Evolutionary conservation across 53 echinoderm and acorn worm species (phyloP).

Genomic region (Glandiceps talaboti): DNA sequence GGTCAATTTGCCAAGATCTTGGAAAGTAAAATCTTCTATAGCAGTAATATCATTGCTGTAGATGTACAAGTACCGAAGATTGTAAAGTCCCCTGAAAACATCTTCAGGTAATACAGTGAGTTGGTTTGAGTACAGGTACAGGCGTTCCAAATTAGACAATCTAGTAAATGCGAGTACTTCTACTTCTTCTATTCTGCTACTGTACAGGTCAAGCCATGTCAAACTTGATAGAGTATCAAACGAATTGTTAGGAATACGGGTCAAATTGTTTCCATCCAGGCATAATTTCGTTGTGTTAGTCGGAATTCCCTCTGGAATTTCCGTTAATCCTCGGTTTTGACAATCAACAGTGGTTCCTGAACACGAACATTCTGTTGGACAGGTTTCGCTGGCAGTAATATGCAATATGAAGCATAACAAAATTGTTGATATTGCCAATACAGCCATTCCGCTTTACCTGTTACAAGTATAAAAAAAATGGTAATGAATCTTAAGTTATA

Average conservation of each 20-base stretch:
- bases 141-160: too few relatives aligned
- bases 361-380: neutral
- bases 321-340: neutral
- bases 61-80: neutral
- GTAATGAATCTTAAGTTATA: too few relatives aligned
- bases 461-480: too few relatives aligned
- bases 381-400: too few relatives aligned
- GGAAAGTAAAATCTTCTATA: neutral
- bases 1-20: neutral
- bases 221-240: neutral
- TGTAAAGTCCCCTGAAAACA: neutral
- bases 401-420: too few relatives aligned
- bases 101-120: neutral
- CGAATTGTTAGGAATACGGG: neutral
- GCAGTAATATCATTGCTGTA: neutral
- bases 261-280: neutral
- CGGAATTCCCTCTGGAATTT: neutral
- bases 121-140: too few relatives aligned
- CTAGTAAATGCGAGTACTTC: too few relatives aligned
- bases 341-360: neutral
- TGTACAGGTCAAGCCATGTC: neutral
- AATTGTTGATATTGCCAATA: too few relatives aligned
- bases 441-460: too few relatives aligned
- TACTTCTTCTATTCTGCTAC: neutral
- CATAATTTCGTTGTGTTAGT: neutral